These are phyloP conservation scores for Chalcosyrphus nemorum DNA, from an alignment of 2,888 invertebrate species.

Conservation along the genomic window DNA sequence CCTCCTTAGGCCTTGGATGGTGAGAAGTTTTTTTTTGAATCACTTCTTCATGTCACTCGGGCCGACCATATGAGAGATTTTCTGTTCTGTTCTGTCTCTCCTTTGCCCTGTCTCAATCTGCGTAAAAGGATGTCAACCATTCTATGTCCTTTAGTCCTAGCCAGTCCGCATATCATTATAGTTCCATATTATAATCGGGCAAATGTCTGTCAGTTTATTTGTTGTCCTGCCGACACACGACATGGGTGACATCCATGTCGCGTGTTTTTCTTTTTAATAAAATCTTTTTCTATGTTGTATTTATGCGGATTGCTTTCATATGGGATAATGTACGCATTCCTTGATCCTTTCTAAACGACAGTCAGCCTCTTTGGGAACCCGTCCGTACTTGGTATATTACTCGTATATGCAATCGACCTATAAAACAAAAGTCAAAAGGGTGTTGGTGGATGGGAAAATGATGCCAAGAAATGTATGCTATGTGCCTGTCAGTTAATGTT, in stretches of 20 bases:
- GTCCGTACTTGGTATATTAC: constrained; percentile 1
- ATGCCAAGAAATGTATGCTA: constrained; percentile 58
- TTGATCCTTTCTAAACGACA: constrained; percentile 51
- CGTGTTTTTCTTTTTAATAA: constrained; percentile 56
- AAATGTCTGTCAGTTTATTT: constrained; percentile 67
- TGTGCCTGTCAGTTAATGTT: constrained; percentile 57
- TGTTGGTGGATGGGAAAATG: constrained; percentile 16
- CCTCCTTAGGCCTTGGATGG: neutral
- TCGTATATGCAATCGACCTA: constrained; percentile 42
- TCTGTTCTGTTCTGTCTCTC: neutral
- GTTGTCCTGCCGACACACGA: constrained; percentile 48
- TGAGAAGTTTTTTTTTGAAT: too few species aligned
- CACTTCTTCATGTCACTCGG: neutral
- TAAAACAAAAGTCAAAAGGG: constrained; percentile 41
- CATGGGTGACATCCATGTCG: constrained; percentile 58
- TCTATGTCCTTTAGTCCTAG: constrained; percentile 18
- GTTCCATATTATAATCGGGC: constrained; percentile 53
- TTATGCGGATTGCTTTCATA: constrained; percentile 41
- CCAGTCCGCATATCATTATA: constrained; percentile 48
- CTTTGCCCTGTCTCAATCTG: neutral
- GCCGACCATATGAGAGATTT: constrained; percentile 12
- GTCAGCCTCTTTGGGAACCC: constrained; percentile 41
- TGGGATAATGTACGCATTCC: constrained; percentile 51
- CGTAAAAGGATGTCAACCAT: constrained; percentile 46
- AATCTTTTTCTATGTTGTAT: constrained; percentile 12